Conservation (phyloP, 1,140 invertebrate species). For the Metaphire vulgaris region DNA sequence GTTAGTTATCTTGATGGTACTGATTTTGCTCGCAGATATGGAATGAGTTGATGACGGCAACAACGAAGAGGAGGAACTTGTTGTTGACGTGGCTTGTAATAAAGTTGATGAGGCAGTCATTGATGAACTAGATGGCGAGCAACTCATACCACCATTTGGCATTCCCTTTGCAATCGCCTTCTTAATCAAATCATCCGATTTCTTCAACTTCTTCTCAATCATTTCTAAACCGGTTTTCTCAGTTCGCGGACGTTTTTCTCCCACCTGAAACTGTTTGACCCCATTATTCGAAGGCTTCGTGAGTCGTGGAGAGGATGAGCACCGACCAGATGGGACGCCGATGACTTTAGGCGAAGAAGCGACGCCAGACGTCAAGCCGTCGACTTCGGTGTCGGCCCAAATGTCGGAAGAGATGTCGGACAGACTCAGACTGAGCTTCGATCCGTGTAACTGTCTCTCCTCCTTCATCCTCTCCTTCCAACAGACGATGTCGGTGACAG, state of each 20-base stretch:
- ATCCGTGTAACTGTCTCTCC: not conserved
- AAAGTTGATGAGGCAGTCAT: no score
- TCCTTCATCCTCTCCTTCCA: not conserved
- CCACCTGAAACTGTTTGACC: not conserved
- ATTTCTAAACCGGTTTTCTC: not conserved
- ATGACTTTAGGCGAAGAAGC: not conserved
- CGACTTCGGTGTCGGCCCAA: constrained; percentile 14
- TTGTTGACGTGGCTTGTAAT: constrained; percentile 9
- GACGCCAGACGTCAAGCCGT: not conserved
- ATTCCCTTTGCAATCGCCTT: not conserved
- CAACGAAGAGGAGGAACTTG: not conserved
- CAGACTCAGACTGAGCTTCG: constrained; percentile 1
- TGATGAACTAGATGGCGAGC: no score
- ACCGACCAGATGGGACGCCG: not conserved
- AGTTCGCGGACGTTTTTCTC: not conserved
- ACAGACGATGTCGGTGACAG: not conserved
- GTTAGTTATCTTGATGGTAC: constrained; percentile 38
- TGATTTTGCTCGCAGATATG: constrained; percentile 39
- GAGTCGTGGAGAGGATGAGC: constrained; percentile 8
- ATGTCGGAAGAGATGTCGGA: not conserved
- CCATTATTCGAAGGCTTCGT: not conserved
- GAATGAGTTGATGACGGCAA: not conserved
- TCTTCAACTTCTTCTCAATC: not conserved
- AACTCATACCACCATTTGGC: not conserved
- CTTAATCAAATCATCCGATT: not conserved